Conservation (phyloP, 2,888 invertebrate species). For the Eristalis arbustorum region DNA sequence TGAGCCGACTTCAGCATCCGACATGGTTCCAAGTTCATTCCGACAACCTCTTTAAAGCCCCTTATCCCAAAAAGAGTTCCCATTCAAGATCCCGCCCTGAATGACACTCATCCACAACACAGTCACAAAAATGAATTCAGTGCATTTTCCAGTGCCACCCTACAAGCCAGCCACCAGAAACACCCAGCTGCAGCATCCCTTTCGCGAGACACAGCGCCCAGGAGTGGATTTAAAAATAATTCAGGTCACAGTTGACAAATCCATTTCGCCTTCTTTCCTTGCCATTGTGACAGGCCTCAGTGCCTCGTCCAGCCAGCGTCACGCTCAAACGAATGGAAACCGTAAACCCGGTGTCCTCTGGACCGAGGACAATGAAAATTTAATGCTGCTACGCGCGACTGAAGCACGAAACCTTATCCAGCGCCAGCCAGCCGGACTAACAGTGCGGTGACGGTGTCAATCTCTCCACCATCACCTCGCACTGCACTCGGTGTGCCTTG, state of each 20-base stretch:
- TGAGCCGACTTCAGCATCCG: no score
- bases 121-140: neutral
- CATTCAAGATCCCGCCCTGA: no score
- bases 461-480: neutral
- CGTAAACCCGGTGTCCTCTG: neutral
- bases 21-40: no score
- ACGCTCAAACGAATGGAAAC: neutral
- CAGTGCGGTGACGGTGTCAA: constrained; percentile 30
- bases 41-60: no score
- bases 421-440: neutral
- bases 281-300: neutral
- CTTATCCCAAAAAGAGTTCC: no score
- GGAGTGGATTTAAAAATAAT: neutral
- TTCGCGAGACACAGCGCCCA: neutral
- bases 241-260: neutral
- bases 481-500: neutral
- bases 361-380: constrained; percentile 30
- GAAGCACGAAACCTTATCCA: neutral
- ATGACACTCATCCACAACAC: neutral
- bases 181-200: neutral
- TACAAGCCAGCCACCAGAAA: neutral
- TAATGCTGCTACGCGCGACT: constrained; percentile 35
- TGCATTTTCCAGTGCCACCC: neutral
- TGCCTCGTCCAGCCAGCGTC: neutral
- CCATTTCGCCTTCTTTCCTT: neutral